Base-by-base conservation (phyloP, 2,113 vertebrate species). In the Anolis sagrei region DNA sequence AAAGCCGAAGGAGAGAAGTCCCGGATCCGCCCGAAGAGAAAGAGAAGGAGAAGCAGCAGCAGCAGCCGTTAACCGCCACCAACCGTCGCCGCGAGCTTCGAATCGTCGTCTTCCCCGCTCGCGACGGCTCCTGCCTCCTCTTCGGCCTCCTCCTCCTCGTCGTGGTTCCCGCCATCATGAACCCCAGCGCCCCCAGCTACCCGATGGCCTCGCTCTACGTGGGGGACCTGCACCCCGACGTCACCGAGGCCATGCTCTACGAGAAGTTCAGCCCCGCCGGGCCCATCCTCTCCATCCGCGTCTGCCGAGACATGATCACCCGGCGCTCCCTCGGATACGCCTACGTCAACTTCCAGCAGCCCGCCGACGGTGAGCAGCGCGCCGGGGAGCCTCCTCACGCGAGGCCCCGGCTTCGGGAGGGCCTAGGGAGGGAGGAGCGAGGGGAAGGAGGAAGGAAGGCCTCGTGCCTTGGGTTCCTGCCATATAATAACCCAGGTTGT, bases 241-340 rank as follows among this genome's bases (percentile, higher is more conserved):
- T 99, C 95, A 99, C 99, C 81, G 99, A 99, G 96, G 99, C 99
- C 84, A 99, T 99, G 99, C 97, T 99, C 89, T 99, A 99, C 0
- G 99, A 99, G 97, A 99, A 99, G 96, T 99, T 99, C 96, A 99
- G 98, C 95, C 99, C 99, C 0, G 99, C 98, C 5, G 99, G 99
- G 82, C 99, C 99, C 58, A 98, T 99, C 76, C 97, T 99, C 81
- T 99, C 99, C 91, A 99, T 99, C 94, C 98, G 99, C 89, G 99
- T 99, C 74, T 99, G 99, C 95, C 94, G 98, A 69, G 99, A 99
- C 85, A 99, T 99, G 99, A 99, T 99, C 97, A 99, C 99, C 91
- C 97, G 99, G 54, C 96, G 98, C 8, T 99, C 99, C 23, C 96
- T 99, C 36, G 99, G 99, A 34, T 99, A 99, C 83, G 99, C 98